Conservation (phyloP, 2,888 invertebrate genomes). For the Melipona beecheii region DNA sequence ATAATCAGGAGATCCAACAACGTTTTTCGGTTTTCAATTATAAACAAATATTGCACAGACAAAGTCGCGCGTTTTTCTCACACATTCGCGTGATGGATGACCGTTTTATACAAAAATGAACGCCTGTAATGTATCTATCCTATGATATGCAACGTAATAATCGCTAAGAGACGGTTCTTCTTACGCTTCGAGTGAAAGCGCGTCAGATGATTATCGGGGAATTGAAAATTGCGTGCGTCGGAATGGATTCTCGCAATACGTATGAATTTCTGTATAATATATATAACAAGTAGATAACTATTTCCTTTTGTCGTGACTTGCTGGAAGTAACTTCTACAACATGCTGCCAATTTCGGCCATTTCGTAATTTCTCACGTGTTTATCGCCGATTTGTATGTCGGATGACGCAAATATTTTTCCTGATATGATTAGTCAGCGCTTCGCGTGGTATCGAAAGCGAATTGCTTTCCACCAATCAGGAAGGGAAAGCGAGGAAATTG, state of each 20-base stretch:
- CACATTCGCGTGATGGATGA: neutral
- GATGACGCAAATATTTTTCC: neutral
- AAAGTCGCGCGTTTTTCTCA: neutral
- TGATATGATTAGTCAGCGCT: slow-evolving; percentile 14
- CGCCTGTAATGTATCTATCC: neutral
- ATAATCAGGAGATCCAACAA: too few species aligned
- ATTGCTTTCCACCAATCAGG: slow-evolving; percentile 39
- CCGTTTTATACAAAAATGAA: neutral
- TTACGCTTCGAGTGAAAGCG: slow-evolving; percentile 41
- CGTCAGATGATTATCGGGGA: slow-evolving; percentile 17
- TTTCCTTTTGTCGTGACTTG: neutral
- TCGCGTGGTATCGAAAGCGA: slow-evolving; percentile 25
- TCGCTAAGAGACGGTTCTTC: slow-evolving; percentile 13
- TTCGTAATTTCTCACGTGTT: neutral
- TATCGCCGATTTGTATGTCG: neutral
- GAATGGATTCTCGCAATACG: slow-evolving; percentile 1
- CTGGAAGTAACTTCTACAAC: neutral
- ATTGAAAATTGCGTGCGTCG: neutral
- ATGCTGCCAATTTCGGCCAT: too few species aligned
- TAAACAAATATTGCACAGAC: neutral
- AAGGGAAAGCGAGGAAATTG: slow-evolving; percentile 52
- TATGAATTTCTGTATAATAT: slow-evolving; percentile 26
- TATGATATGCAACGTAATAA: neutral
- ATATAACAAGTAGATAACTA: neutral
- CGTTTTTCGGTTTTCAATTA: neutral